A percentile compares a stretch with the other conserved stretches of the same genome.
Evolutionary conservation across 2,797 vertebrate species (phyloP).

Genomic region (Decapterus maruadsi): DNA sequence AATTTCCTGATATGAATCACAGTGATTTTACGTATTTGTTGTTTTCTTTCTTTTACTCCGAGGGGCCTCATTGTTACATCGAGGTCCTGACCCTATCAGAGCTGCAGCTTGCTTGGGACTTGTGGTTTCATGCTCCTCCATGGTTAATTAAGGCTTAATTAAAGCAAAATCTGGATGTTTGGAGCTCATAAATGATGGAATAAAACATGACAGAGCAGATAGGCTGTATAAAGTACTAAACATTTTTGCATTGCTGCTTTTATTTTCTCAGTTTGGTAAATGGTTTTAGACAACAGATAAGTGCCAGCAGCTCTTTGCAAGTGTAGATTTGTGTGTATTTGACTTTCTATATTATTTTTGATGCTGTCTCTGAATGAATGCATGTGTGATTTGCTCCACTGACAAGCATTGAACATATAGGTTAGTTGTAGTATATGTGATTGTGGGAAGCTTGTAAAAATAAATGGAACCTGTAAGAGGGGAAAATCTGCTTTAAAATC

Average conservation of each 20-base stretch:
- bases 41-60: not conserved
- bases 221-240: not conserved
- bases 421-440: not conserved
- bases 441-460: too few relatives aligned
- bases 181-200: slow-evolving; percentile 9
- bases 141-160: slow-evolving; percentile 37
- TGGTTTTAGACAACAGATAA: not conserved
- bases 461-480: not conserved
- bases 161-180: slow-evolving; percentile 6
- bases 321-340: not conserved
- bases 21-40: not conserved
- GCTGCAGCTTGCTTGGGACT: slow-evolving; percentile 6
- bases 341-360: not conserved
- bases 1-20: slow-evolving; percentile 27
- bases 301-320: not conserved
- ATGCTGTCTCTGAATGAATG: not conserved
- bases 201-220: not conserved
- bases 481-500: not conserved
- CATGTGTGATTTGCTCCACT: not conserved
- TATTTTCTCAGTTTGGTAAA: not conserved
- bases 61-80: slow-evolving; percentile 32
- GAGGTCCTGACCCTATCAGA: slow-evolving; percentile 47
- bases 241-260: not conserved
- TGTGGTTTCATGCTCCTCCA: slow-evolving; percentile 36
- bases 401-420: not conserved